These are phyloP conservation scores for Chiloscyllium punctatum DNA, from an alignment of 2,797 vertebrate species.

Conservation along the genomic window DNA sequence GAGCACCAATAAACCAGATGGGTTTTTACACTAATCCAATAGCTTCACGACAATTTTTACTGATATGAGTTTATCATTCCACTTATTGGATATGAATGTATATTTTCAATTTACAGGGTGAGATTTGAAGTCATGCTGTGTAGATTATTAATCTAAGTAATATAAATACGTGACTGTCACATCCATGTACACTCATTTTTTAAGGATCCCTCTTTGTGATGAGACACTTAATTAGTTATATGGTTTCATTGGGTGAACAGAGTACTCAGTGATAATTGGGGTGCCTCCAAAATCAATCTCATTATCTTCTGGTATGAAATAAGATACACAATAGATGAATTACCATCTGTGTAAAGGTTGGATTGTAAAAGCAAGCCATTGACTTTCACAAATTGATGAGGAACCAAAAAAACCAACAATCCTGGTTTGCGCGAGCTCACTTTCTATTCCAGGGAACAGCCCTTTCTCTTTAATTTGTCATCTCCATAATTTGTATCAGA, in stretches of 20 bases:
- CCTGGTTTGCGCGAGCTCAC: background rate
- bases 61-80: background rate
- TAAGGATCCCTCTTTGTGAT: background rate
- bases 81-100: background rate
- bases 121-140: background rate
- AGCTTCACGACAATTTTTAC: background rate
- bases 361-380: background rate
- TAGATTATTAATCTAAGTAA: background rate
- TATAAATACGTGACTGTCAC: background rate
- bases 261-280: background rate
- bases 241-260: background rate
- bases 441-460: background rate
- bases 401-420: background rate
- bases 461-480: background rate
- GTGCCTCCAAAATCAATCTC: background rate
- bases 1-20: background rate
- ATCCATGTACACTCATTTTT: background rate
- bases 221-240: background rate
- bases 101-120: background rate
- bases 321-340: background rate
- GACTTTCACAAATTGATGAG: background rate
- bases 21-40: background rate
- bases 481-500: background rate
- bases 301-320: background rate
- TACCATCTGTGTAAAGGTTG: background rate